These are phyloP conservation scores for Mythimna ferrago DNA, from an alignment of 2,888 invertebrate species.

Conservation along the genomic window DNA sequence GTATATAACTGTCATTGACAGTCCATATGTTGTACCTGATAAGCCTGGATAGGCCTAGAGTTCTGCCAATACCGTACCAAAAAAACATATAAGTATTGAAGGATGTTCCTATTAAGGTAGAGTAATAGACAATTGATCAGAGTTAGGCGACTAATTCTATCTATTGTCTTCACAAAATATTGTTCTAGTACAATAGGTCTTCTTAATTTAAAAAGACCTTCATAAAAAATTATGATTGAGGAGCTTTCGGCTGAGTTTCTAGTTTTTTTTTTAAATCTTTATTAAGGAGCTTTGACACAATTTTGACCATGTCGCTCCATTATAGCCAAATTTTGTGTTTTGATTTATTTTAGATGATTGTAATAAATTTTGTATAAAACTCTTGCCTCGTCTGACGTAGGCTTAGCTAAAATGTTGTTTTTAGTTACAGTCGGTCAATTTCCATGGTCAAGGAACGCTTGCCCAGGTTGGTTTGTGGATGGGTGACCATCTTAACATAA, in stretches of 20 bases:
- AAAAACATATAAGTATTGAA: neutral
- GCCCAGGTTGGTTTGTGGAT: neutral
- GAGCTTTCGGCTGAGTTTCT: no score
- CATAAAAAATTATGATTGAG: neutral
- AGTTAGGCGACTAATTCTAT: slow-evolving; percentile 16
- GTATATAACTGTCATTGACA: slow-evolving; percentile 19
- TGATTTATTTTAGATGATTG: no score
- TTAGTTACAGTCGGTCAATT: no score
- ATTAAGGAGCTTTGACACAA: no score
- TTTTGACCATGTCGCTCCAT: no score
- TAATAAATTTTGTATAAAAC: no score
- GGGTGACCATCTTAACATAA: neutral
- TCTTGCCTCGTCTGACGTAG: no score
- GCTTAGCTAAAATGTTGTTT: no score
- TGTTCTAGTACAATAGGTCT: neutral
- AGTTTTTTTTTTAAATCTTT: no score
- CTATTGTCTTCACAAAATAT: slow-evolving; percentile 18
- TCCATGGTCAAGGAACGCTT: neutral
- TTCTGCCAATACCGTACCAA: slow-evolving; percentile 24
- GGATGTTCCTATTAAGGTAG: slow-evolving; percentile 9
- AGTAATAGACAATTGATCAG: slow-evolving; percentile 6
- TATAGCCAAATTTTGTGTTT: no score
- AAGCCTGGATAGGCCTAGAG: slow-evolving; percentile 2
- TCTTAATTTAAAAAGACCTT: neutral
- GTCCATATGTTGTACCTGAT: slow-evolving; percentile 23